phyloP scores from a whole-genome alignment of 1,140 invertebrate genomes.

The Drosophila ambigua region DNA sequence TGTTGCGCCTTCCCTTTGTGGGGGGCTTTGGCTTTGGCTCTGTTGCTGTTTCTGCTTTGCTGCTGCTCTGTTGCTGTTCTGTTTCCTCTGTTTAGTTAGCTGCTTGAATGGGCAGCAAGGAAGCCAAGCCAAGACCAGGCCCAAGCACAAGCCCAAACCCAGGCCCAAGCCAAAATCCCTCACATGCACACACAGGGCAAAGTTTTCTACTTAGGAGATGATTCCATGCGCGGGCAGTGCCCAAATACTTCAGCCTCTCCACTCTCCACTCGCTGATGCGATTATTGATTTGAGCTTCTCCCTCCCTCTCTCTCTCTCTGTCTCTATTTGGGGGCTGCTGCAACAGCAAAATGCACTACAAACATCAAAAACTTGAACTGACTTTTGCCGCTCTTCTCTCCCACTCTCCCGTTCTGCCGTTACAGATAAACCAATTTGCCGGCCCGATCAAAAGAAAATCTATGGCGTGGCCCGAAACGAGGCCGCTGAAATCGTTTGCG shows the following conservation, averaged over 20 bases:
- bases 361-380: conserved; percentile 30
- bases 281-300: conserved; percentile 64
- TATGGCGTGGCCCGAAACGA: conserved; percentile 94
- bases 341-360: conserved; percentile 74
- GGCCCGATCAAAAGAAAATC: conserved; percentile 89
- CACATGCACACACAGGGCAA: conserved; percentile 25
- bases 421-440: conserved; percentile 93
- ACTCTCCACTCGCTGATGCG: conserved; percentile 38
- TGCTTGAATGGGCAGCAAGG: conserved; percentile 49
- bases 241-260: background rate
- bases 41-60: conserved; percentile 27
- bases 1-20: conserved; percentile 8
- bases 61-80: conserved; percentile 3
- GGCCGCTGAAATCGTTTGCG: conserved; percentile 91
- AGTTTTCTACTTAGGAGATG: conserved; percentile 70
- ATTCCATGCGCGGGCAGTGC: conserved; percentile 27
- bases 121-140: background rate
- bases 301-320: too few species aligned
- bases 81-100: conserved; percentile 63
- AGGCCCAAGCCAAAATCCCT: too few species aligned
- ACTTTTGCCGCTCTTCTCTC: conserved; percentile 22
- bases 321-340: conserved; percentile 29
- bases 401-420: conserved; percentile 13
- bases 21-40: background rate
- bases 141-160: too few species aligned